A percentile compares a stretch with the other conserved stretches of the same genome.
phyloP scores from a whole-genome alignment of 2,797 vertebrate genomes.

The Myotis findleyi region DNA sequence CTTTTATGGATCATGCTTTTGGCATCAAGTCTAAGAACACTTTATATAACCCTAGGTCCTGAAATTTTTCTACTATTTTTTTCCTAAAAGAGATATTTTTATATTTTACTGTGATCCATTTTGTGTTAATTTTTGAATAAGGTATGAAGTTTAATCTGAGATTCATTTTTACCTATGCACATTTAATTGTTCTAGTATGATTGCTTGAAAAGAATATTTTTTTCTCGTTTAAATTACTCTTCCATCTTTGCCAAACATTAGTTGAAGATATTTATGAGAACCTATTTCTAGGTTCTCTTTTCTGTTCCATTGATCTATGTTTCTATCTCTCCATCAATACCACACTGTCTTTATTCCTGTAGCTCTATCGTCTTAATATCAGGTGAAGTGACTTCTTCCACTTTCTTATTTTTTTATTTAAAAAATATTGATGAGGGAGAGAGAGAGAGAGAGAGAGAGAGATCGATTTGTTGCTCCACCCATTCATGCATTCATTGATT shows the following conservation, averaged over 20 bases:
- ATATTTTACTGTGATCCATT: neutral
- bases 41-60: neutral
- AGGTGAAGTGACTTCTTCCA: neutral
- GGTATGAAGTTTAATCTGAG: neutral
- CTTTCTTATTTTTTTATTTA: neutral
- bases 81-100: neutral
- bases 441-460: too few relatives aligned
- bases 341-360: neutral
- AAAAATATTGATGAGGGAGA: neutral
- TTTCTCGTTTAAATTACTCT: neutral
- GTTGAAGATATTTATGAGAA: neutral
- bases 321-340: neutral
- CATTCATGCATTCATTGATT: neutral
- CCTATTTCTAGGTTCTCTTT: neutral
- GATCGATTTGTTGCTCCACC: neutral
- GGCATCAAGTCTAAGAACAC: neutral
- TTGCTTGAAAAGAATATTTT: neutral
- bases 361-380: neutral
- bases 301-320: neutral
- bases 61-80: neutral
- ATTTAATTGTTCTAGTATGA: neutral
- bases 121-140: neutral
- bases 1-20: neutral
- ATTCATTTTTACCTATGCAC: neutral
- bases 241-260: neutral